Base-by-base conservation (phyloP, 2,113 vertebrate species). In the Tragelaphus scriptus region DNA sequence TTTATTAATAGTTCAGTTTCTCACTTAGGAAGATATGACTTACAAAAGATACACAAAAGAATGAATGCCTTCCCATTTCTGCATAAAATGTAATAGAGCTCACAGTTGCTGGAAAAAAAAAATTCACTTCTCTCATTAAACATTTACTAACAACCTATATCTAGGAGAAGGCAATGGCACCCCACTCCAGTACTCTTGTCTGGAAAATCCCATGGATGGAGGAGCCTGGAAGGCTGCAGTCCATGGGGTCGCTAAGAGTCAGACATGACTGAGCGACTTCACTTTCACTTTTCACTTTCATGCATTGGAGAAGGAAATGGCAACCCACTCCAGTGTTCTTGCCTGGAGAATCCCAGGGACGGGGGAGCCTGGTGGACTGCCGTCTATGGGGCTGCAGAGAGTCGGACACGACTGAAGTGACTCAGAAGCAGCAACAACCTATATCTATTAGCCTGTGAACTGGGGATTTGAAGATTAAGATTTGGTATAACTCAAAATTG, bases 1-100 rank as follows among this genome's bases (percentile, higher is more conserved):
- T 59, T 90, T 96, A 79, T 93, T 96, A 97, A 55, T 88, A 85
- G 87, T 71, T 85, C 87, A 95, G 28, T 88, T 96, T 90, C 49
- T 90, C 56, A 91, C 51, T 85, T 49, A 91, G 58, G 49, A 96
- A 86, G 82, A 23, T 92, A 13, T 63, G 28, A 94, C 28, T 77
- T 90, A 79, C 11, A 92, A 84, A 97, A 88, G 82, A 90, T 5
- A 93, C 36, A 95, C 14, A 68, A 87, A 86, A 97, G 17, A 89
- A 53, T 9, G 9, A 53, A 80, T 68, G 90, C 16, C 19, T 84
- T 90, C 71, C 17, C n/a, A 71, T 6, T 75, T 96, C 51, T 92
- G 15, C 9, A 65, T 26, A 79, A 30, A 92, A 58, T 58, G 80
- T 15, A 91, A 84, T 51, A 75, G 51, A 51, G 30, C 19, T 61